These are phyloP conservation scores for Leptatherina wallacei DNA, from an alignment of 2,797 vertebrate species.

Conservation along the genomic window DNA sequence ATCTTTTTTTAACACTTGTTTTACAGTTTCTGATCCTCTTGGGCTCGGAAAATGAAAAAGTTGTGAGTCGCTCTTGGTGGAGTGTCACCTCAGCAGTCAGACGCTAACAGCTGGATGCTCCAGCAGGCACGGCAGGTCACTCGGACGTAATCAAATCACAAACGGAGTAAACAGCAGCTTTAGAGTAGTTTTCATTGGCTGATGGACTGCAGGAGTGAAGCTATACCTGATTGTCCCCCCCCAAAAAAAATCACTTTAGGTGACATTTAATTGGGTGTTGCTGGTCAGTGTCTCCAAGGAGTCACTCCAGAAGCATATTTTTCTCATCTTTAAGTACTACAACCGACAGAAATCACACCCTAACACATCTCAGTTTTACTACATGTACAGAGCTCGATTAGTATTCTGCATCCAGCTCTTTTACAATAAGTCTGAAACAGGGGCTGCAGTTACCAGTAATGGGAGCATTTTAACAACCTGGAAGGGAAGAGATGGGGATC, in stretches of 20 bases:
- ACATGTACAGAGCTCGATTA: background rate
- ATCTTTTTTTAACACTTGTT: background rate
- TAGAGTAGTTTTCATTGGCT: background rate
- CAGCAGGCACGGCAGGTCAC: conserved; percentile 26
- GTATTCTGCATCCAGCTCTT: background rate
- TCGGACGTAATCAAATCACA: conserved; percentile 26
- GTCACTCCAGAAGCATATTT: background rate
- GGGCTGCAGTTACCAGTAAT: background rate
- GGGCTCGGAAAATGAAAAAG: background rate
- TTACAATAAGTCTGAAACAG: background rate
- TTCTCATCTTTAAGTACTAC: background rate
- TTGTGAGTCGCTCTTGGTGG: background rate
- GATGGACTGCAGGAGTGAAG: background rate
- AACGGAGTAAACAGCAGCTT: conserved; percentile 10
- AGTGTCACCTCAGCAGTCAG: conserved; percentile 2
- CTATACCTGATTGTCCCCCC: background rate
- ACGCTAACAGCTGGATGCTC: conserved; percentile 32
- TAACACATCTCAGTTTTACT: background rate
- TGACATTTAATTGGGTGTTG: background rate
- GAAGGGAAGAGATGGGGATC: background rate
- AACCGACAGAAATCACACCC: background rate
- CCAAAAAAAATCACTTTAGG: background rate
- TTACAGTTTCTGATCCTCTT: background rate
- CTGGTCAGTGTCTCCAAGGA: background rate
- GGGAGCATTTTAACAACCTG: background rate